Evolutionary conservation across 2,888 invertebrate genomes (phyloP), one percentile per base, ranked within the genome.

Genomic region (Plebejus anna): DNA sequence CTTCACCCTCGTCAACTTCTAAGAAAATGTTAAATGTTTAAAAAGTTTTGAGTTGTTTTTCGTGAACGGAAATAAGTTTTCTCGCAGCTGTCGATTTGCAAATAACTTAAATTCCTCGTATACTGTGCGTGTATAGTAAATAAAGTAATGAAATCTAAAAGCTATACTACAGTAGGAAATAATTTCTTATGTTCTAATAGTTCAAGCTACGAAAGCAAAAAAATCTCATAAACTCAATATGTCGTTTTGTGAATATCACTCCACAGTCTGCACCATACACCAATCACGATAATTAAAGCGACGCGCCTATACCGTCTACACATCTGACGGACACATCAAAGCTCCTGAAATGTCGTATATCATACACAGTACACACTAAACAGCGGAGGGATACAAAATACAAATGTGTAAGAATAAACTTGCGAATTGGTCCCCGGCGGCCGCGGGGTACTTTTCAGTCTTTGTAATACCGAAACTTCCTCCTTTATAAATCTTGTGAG

Each of bases 391-490:
- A 47, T 47, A 47, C 9, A 47, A 47, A 47, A 47, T 80, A 83
- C 81, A 80, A 83, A 85, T 81, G 85, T 84, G 87, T 79, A 84
- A 86, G 86, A 85, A 85, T 86, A 87, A 86, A 86, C 84, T 83
- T 80, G 82, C 78, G 82, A 82, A 87, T 86, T 81, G 87, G 84
- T 86, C 88, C 89, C 86, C 79, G 75, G 85, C 76, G 82, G 82
- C 81, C 80, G 76, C 76, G 78, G 82, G 79, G 80, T 77, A 57
- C 78, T 78, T 77, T 78, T 77, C 80, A 79, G 77, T 75, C 79
- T 78, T 75, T 78, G 76, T 78, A 73, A 71, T 77, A 76, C 77
- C 77, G 78, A 78, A 79, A 77, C 79, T 81, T 80, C 79, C 80
- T 80, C 79, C 79, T 80, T 82, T 81, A 80, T 81, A 81, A 80